Evolutionary conservation across 2,113 vertebrate species (phyloP).

Genomic region (Triplophysa rosa): DNA sequence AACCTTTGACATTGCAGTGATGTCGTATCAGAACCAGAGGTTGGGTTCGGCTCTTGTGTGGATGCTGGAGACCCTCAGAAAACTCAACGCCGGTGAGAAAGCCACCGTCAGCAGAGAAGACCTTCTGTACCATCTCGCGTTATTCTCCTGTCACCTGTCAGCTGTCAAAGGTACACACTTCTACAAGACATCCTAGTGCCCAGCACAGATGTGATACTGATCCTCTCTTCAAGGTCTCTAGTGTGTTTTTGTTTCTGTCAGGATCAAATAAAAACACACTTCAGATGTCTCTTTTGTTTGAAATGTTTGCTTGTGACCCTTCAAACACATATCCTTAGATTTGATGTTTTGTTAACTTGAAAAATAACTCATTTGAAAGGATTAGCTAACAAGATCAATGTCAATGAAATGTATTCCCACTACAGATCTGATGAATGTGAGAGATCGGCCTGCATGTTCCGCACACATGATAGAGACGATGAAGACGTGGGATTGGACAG

Average conservation of each 20-base stretch:
- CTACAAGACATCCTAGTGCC: neutral
- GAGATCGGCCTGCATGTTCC: neutral
- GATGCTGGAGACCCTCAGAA: slow-evolving; percentile 49
- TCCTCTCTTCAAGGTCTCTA: neutral
- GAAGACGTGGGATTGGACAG: neutral
- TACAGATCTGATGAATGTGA: slow-evolving; percentile 26
- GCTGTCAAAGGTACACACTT: neutral
- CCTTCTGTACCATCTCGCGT: slow-evolving; percentile 27
- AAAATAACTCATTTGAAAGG: too few relatives aligned
- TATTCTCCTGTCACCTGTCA: slow-evolving; percentile 9
- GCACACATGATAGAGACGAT: slow-evolving; percentile 1
- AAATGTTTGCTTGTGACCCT: too few relatives aligned
- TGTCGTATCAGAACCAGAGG: slow-evolving; percentile 42
- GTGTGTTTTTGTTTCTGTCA: too few relatives aligned
- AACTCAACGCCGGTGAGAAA: slow-evolving; percentile 31
- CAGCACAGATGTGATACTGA: too few relatives aligned
- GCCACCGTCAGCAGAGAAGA: slow-evolving; percentile 31
- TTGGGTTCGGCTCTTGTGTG: slow-evolving; percentile 37
- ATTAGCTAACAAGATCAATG: too few relatives aligned
- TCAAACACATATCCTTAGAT: too few relatives aligned
- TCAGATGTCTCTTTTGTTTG: too few relatives aligned
- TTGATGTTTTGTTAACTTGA: too few relatives aligned
- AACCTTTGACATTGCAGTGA: slow-evolving; percentile 45
- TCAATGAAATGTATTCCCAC: neutral
- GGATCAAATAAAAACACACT: too few relatives aligned